These are phyloP conservation scores for Ochropleura plecta DNA, from an alignment of 2,888 invertebrate genomes.

Conservation along the genomic window DNA sequence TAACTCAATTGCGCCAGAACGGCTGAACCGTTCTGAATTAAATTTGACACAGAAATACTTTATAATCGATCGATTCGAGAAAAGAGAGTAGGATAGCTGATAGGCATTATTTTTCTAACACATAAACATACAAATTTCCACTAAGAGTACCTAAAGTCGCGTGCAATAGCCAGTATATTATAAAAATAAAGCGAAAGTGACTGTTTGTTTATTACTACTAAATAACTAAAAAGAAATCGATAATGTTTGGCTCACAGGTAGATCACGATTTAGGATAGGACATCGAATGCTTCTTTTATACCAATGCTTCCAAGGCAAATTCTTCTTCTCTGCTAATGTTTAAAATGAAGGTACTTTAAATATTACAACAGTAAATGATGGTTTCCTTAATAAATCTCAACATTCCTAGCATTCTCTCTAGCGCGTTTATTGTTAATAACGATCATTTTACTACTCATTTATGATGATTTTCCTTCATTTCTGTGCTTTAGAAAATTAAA, in stretches of 20 bases:
- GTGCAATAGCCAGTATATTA: too few relatives aligned
- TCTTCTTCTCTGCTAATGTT: background rate
- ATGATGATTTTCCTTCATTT: slow-evolving; percentile 12
- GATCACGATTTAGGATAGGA: too few relatives aligned
- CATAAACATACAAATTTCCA: too few relatives aligned
- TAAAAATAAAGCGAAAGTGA: background rate
- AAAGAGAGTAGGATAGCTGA: too few relatives aligned
- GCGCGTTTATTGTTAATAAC: slow-evolving; percentile 7
- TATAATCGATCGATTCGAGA: too few relatives aligned
- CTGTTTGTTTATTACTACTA: background rate
- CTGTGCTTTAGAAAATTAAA: slow-evolving; percentile 4
- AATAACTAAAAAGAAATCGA: background rate
- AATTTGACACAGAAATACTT: too few relatives aligned
- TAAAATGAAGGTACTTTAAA: background rate
- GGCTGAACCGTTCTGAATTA: too few relatives aligned
- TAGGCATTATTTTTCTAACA: too few relatives aligned
- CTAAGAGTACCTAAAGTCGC: too few relatives aligned
- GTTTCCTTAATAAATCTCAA: background rate
- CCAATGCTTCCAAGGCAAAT: background rate
- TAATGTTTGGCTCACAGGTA: background rate
- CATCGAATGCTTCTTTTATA: background rate
- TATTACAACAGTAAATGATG: background rate
- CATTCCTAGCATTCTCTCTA: slow-evolving; percentile 1
- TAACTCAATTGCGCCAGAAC: too few relatives aligned
- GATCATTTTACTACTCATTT: slow-evolving; percentile 25